A percentile compares a stretch with the other conserved stretches of the same genome.
Evolutionary conservation across 1,140 invertebrate species (phyloP).

Genomic region (Melanaphis sacchari): DNA sequence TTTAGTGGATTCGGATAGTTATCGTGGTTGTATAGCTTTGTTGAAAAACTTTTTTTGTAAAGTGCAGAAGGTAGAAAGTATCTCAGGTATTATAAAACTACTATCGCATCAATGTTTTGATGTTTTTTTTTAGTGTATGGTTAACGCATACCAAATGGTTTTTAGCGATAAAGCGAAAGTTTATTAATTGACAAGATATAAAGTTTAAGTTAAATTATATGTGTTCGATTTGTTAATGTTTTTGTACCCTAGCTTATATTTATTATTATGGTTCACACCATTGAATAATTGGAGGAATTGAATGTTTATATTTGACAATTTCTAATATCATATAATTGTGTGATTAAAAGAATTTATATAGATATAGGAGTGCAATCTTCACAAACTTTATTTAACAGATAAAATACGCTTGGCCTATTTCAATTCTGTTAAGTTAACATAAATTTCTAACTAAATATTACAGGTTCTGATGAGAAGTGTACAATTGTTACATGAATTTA

Average conservation of each 20-base stretch:
- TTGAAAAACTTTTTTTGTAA: slow-evolving; percentile 13
- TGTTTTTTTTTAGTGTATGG: not conserved
- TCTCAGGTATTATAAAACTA: not conserved
- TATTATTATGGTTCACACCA: not conserved
- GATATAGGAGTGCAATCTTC: not conserved
- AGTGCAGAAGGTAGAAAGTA: slow-evolving; percentile 1
- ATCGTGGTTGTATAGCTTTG: slow-evolving; percentile 1
- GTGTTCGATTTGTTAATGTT: not conserved
- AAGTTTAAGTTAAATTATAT: not conserved
- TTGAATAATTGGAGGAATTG: not conserved
- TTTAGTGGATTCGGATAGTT: slow-evolving; percentile 2
- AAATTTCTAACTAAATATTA: not conserved
- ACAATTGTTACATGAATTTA: not conserved
- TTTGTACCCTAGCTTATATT: not conserved
- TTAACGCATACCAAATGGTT: not conserved
- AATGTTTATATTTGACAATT: not conserved
- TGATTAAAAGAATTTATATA: not conserved
- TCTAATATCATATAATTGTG: not conserved
- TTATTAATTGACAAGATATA: not conserved
- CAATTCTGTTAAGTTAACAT: not conserved
- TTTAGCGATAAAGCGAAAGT: not conserved
- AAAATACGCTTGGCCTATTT: not conserved
- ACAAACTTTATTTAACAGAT: not conserved
- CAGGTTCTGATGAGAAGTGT: not conserved
- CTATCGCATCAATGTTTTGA: not conserved